Percentiles rank a stretch among this genome's conserved stretches.
phyloP scores from a whole-genome alignment of 2,888 invertebrate genomes.

The Parnassius apollo region DNA sequence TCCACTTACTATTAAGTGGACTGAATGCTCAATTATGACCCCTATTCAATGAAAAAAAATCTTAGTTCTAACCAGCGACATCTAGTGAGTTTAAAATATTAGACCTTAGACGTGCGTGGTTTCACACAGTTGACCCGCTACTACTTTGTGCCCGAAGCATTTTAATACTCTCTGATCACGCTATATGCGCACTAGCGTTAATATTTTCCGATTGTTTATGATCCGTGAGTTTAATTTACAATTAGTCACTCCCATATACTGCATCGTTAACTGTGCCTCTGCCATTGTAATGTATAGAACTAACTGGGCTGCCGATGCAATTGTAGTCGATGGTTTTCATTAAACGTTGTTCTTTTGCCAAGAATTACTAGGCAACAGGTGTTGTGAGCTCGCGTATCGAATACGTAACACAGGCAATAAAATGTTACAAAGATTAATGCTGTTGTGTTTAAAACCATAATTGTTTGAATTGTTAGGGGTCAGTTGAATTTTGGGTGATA shows the following conservation, averaged over 20 bases:
- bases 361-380: constrained; percentile 20
- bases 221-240: constrained; percentile 15
- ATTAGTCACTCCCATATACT: constrained; percentile 14
- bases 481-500: too few species aligned
- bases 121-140: background rate
- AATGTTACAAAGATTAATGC: background rate
- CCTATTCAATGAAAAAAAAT: too few species aligned
- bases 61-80: too few species aligned
- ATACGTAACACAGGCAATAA: constrained; percentile 4
- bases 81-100: too few species aligned
- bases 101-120: background rate
- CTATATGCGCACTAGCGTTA: background rate
- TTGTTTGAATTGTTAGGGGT: background rate
- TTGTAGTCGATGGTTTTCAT: constrained; percentile 15
- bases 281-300: background rate
- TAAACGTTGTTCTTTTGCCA: constrained; percentile 12
- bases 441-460: background rate
- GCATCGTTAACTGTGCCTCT: constrained; percentile 1
- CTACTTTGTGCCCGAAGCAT: background rate
- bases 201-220: constrained; percentile 6
- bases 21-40: too few species aligned
- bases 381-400: constrained; percentile 14
- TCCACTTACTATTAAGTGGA: too few species aligned
- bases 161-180: constrained; percentile 8
- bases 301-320: constrained; percentile 1